Percentiles rank a stretch among this genome's conserved stretches.
phyloP scores from a whole-genome alignment of 2,113 vertebrate species.

The Colinus virginianus region DNA sequence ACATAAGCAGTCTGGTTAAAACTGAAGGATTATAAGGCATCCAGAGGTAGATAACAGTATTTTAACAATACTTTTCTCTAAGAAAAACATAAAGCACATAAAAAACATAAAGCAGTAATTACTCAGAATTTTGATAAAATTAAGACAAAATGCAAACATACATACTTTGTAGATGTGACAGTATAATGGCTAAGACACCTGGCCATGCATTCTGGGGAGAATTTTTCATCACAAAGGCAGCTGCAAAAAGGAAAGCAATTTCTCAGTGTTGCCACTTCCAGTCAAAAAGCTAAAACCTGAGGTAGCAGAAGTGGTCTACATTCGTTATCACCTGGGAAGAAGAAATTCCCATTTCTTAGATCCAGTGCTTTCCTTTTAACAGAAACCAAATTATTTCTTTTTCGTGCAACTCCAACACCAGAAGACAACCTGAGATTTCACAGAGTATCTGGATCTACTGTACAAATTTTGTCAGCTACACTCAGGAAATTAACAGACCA shows the following conservation, averaged over 20 bases:
- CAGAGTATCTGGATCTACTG: not conserved
- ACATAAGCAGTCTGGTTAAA: not conserved
- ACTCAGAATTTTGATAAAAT: not conserved
- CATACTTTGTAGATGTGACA: not conserved
- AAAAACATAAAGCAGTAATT: not conserved
- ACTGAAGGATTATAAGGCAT: not conserved
- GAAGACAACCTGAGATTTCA: not conserved
- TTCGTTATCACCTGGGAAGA: not conserved
- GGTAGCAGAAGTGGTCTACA: not conserved
- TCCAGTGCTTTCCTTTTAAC: not conserved
- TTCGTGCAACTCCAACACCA: fast-evolving
- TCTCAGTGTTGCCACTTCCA: not conserved
- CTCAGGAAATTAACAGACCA: not conserved
- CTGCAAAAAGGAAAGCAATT: not conserved
- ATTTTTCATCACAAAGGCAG: not conserved
- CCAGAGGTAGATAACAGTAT: not conserved
- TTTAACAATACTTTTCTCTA: not conserved
- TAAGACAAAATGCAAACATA: not conserved
- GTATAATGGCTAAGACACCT: not conserved
- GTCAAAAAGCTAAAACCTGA: not conserved
- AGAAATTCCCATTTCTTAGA: not conserved
- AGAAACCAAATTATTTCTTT: not conserved
- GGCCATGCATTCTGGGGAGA: not conserved
- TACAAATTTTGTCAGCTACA: not conserved
- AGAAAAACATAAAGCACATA: not conserved